Percentiles rank a stretch among this genome's conserved stretches.
phyloP scores from a whole-genome alignment of 2,888 invertebrate species.

The Synergus umbraculus region DNA sequence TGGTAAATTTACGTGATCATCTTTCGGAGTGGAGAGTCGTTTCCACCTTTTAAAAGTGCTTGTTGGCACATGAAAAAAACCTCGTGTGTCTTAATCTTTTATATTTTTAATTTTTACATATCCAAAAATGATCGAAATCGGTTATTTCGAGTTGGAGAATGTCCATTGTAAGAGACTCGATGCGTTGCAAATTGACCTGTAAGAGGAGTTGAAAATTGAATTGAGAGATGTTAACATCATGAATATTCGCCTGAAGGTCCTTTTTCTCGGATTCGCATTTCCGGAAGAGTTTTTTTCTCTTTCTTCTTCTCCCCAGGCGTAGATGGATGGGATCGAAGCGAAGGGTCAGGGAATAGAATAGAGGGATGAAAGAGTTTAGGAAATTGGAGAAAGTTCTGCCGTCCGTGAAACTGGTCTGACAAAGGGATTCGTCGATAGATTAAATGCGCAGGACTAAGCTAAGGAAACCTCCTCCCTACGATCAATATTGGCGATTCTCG shows the following conservation, averaged over 20 bases:
- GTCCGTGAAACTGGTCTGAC: constrained; percentile 37
- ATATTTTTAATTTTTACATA: too few relatives aligned
- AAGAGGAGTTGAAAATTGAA: background rate
- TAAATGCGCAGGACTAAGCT: constrained; percentile 35
- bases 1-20: too few relatives aligned
- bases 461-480: constrained; percentile 4
- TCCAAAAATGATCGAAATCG: too few relatives aligned
- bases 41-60: too few relatives aligned
- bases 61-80: too few relatives aligned
- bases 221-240: background rate
- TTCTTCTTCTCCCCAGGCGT: background rate
- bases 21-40: too few relatives aligned
- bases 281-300: background rate
- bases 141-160: too few relatives aligned
- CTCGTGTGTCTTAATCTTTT: too few relatives aligned
- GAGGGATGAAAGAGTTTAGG: constrained; percentile 43
- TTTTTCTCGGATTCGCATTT: constrained; percentile 8
- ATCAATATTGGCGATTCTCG: constrained; percentile 37
- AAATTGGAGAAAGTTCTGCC: constrained; percentile 50
- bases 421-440: constrained; percentile 39
- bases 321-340: constrained; percentile 29
- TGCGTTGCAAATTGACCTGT: background rate
- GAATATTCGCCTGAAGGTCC: background rate
- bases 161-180: too few relatives aligned
- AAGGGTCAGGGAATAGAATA: constrained; percentile 40